Conservation (phyloP, 2,797 vertebrate species). For the Sebastiscus albofasciatus region DNA sequence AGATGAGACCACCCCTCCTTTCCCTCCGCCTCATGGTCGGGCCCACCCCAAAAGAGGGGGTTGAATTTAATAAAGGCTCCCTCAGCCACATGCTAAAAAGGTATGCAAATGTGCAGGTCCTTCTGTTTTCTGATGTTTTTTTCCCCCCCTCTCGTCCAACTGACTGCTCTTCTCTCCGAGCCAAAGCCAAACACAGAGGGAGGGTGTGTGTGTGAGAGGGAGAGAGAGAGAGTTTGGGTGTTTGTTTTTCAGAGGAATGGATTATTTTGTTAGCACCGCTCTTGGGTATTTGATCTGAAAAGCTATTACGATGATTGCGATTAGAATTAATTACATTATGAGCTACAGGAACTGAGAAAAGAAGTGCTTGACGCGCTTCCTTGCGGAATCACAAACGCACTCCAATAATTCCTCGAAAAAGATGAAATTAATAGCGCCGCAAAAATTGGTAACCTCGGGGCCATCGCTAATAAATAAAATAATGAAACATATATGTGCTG, state of each 20-base stretch:
- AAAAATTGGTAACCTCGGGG: constrained; percentile 55
- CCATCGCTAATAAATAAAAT: constrained; percentile 50
- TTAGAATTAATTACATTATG: constrained; percentile 80
- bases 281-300: constrained; percentile 81
- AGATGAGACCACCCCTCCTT: constrained; percentile 57
- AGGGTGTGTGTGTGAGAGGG: not conserved
- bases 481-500: constrained; percentile 44
- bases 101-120: constrained; percentile 79
- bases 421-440: constrained; percentile 57
- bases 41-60: constrained; percentile 63
- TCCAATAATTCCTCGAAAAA: constrained; percentile 41
- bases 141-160: constrained; percentile 28
- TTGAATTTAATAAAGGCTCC: constrained; percentile 78
- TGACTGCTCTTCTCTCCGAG: constrained; percentile 61
- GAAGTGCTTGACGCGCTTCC: constrained; percentile 58
- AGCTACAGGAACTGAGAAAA: constrained; percentile 69
- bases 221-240: constrained; percentile 40
- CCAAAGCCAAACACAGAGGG: constrained; percentile 54
- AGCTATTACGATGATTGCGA: constrained; percentile 79
- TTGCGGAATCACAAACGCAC: constrained; percentile 41
- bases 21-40: constrained; percentile 14
- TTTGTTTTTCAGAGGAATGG: constrained; percentile 76
- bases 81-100: constrained; percentile 81
- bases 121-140: constrained; percentile 69
- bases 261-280: constrained; percentile 76